Evolutionary conservation across 2,888 invertebrate genomes (phyloP).

Genomic region (Leptinotarsa tumamoca): DNA sequence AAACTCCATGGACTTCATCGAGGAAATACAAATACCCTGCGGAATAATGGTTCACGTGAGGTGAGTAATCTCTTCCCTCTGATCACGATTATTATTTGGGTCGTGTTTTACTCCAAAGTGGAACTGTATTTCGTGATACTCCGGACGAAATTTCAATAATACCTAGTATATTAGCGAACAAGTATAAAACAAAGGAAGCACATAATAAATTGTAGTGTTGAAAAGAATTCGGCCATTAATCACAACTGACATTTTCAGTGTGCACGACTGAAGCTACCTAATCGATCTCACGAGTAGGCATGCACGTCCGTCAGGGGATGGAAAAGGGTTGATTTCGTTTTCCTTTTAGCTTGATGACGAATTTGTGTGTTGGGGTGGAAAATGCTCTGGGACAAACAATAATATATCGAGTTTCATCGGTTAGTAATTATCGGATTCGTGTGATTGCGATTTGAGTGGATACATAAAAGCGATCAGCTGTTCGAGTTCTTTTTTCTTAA

Average conservation of each 20-base stretch:
- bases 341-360: background rate
- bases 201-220: constrained; percentile 41
- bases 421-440: too few species aligned
- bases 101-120: background rate
- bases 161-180: constrained; percentile 7
- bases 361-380: background rate
- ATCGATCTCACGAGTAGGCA: constrained; percentile 41
- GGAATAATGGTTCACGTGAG: background rate
- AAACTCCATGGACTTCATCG: too few species aligned
- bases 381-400: background rate
- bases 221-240: constrained; percentile 46
- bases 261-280: constrained; percentile 29
- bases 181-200: constrained; percentile 34
- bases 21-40: too few species aligned
- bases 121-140: background rate
- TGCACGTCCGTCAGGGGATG: constrained; percentile 28
- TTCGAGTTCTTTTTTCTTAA: too few species aligned
- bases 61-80: background rate
- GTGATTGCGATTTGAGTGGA: too few species aligned
- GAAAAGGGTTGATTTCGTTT: constrained; percentile 42
- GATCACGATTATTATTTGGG: background rate
- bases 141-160: background rate
- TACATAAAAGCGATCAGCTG: too few species aligned
- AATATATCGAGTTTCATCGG: too few species aligned
- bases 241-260: constrained; percentile 42